Conservation (phyloP, 2,888 invertebrate species). For the Sisyra nigra region DNA sequence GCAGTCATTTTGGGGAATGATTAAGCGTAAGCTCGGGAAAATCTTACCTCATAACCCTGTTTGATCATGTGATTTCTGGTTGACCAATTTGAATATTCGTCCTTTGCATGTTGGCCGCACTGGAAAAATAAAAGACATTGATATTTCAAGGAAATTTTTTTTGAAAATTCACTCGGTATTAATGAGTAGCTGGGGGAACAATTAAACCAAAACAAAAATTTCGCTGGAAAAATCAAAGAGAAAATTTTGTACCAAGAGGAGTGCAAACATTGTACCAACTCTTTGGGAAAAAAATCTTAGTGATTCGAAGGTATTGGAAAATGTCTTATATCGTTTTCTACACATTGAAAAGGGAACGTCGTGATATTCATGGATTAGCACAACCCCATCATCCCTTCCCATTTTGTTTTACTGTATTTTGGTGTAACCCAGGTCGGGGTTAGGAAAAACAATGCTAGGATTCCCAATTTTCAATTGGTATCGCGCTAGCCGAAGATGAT, state of each 20-base stretch:
- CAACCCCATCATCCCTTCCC: background rate
- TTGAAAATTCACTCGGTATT: background rate
- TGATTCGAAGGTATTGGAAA: background rate
- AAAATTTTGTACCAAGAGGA: background rate
- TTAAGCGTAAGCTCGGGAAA: background rate
- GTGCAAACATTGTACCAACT: too few relatives aligned
- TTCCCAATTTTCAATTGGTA: background rate
- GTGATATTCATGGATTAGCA: background rate
- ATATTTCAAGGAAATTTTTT: too few relatives aligned
- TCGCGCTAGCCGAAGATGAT: background rate
- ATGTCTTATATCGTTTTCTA: background rate
- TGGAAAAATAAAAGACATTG: conserved; percentile 5
- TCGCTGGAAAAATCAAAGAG: background rate
- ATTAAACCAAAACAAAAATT: background rate
- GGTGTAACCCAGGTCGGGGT: conserved; percentile 8
- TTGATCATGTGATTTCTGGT: conserved; percentile 8
- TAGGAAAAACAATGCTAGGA: background rate
- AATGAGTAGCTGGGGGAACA: background rate
- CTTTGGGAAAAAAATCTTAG: background rate
- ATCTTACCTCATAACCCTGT: conserved; percentile 8
- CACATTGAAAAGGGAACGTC: background rate
- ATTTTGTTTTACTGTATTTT: conserved; percentile 7
- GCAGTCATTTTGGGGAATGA: too few relatives aligned
- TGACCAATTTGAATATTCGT: conserved; percentile 9
- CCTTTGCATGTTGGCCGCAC: conserved; percentile 9